Evolutionary conservation across 1,140 invertebrate genomes (phyloP).

Genomic region (Calycopis cecrops): DNA sequence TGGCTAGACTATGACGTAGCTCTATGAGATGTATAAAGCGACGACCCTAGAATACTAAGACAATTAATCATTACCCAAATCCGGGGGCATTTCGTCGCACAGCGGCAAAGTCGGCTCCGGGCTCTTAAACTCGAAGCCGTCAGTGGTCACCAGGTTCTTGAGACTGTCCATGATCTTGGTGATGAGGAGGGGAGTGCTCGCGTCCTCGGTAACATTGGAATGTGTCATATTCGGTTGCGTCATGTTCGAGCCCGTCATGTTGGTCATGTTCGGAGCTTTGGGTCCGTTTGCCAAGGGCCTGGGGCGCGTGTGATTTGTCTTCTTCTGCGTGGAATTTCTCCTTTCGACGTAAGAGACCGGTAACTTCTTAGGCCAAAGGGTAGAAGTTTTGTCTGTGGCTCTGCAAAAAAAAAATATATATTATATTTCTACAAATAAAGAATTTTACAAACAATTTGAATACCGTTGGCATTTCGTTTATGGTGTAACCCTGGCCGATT

Average conservation of each 20-base stretch:
- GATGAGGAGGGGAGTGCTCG: conserved; percentile 43
- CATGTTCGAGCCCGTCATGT: conserved; percentile 31
- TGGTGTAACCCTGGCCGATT: no score
- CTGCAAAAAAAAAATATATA: conserved; percentile 30
- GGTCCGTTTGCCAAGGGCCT: conserved; percentile 21
- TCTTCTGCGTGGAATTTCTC: conserved; percentile 21
- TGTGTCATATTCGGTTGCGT: conserved; percentile 35
- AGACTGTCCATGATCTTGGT: conserved; percentile 49
- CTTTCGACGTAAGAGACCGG: conserved; percentile 21
- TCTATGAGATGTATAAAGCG: no score
- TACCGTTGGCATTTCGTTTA: no score
- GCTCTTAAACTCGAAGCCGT: conserved; percentile 36
- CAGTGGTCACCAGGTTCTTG: conserved; percentile 45
- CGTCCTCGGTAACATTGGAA: conserved; percentile 29
- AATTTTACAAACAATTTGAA: no score
- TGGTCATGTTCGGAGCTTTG: conserved; percentile 22
- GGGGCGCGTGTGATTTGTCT: conserved; percentile 18
- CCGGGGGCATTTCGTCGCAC: conserved; percentile 48
- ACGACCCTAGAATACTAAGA: no score
- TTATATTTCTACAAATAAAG: no score
- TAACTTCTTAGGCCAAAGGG: conserved; percentile 40
- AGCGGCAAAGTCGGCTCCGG: conserved; percentile 42
- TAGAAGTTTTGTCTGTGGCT: conserved; percentile 32
- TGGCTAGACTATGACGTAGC: no score
- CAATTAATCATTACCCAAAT: conserved; percentile 43